Percentiles rank a stretch among this genome's conserved stretches.
These are phyloP conservation scores for Cosmia pyralina DNA, from an alignment of 2,888 invertebrate species.

Conservation along the genomic window DNA sequence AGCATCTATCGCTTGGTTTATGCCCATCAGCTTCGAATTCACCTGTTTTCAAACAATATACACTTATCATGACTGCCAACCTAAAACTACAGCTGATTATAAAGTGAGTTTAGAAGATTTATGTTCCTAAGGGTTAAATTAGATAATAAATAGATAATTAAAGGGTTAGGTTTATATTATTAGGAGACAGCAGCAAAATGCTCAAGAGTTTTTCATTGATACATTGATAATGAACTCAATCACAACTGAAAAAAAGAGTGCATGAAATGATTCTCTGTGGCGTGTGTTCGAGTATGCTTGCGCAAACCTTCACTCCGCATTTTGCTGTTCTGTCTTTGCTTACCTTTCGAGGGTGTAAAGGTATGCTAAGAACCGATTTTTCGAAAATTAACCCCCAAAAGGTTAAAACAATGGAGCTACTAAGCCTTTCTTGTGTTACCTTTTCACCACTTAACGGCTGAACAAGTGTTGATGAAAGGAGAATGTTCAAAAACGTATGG, in stretches of 20 bases:
- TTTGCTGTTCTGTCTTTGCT: background rate
- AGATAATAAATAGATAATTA: too few species aligned
- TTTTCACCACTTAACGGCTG: background rate
- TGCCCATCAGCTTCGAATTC: slow-evolving; percentile 95
- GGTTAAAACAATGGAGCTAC: too few species aligned
- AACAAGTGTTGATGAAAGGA: background rate
- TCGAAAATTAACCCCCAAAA: too few species aligned
- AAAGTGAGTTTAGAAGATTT: background rate
- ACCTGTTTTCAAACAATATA: slow-evolving; percentile 76
- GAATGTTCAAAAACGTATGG: too few species aligned
- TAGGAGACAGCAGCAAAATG: background rate
- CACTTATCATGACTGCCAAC: slow-evolving; percentile 3
- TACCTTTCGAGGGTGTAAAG: background rate
- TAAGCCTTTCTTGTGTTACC: too few species aligned
- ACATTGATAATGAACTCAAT: background rate
- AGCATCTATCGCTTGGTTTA: slow-evolving; percentile 91
- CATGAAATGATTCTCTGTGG: background rate
- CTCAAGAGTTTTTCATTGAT: background rate
- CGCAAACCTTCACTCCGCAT: background rate
- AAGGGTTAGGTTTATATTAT: too few species aligned
- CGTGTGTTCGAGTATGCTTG: background rate
- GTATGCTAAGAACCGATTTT: too few species aligned
- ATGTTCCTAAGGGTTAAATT: background rate
- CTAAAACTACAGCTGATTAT: background rate
- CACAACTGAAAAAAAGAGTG: background rate